These are phyloP conservation scores for Nomada flava DNA, from an alignment of 2,888 invertebrate genomes.

Conservation along the genomic window DNA sequence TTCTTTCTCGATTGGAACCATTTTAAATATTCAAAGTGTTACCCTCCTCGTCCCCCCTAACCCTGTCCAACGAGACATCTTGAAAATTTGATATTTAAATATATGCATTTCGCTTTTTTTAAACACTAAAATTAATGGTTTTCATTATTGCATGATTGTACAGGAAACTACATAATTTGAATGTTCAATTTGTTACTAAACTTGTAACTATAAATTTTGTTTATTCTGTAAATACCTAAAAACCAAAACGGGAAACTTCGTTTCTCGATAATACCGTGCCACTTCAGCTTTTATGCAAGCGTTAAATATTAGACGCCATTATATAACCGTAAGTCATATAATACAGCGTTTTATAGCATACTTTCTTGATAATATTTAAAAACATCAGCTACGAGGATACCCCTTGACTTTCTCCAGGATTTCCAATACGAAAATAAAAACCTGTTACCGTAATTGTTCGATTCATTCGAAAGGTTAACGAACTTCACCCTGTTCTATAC, in stretches of 20 bases:
- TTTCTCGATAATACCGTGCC: constrained; percentile 37
- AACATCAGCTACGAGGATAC: not conserved
- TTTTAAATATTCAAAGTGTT: constrained; percentile 47
- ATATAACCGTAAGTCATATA: constrained; percentile 19
- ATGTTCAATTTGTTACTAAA: constrained; percentile 42
- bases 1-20: constrained; percentile 65
- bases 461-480: constrained; percentile 22
- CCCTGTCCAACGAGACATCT: constrained; percentile 51
- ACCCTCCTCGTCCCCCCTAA: constrained; percentile 38
- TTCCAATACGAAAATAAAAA: not conserved
- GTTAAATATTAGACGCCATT: constrained; percentile 25
- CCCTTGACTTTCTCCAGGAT: not conserved
- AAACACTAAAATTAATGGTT: constrained; percentile 51
- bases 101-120: constrained; percentile 66
- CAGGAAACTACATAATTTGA: constrained; percentile 44
- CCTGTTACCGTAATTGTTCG: not conserved
- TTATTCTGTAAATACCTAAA: constrained; percentile 44
- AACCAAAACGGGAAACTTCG: constrained; percentile 1
- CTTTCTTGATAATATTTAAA: constrained; percentile 2
- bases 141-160: constrained; percentile 68
- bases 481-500: constrained; percentile 1
- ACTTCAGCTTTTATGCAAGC: constrained; percentile 31
- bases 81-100: constrained; percentile 53
- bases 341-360: constrained; percentile 15
- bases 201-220: constrained; percentile 32